Percentiles rank a stretch among this genome's conserved stretches.
Evolutionary conservation across 2,888 invertebrate species (phyloP).

Genomic region (Acronicta aceris): DNA sequence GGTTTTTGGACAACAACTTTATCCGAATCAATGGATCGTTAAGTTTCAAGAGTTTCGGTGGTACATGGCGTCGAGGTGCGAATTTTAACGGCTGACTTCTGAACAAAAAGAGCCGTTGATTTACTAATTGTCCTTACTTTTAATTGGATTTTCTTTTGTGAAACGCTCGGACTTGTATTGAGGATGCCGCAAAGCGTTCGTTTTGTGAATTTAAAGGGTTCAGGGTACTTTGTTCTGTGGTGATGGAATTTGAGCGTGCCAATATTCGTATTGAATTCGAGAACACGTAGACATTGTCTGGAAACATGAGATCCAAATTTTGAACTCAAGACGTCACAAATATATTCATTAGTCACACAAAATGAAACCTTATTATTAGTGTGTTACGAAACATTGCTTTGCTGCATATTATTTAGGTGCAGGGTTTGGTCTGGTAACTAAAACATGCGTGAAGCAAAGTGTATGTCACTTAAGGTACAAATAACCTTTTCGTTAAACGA

Average conservation of each 20-base stretch:
- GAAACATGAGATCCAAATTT: too few species aligned
- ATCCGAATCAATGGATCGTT: constrained; percentile 85
- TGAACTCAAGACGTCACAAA: too few species aligned
- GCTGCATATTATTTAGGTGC: too few species aligned
- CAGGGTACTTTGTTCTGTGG: constrained; percentile 20
- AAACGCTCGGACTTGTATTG: constrained; percentile 41
- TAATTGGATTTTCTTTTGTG: constrained; percentile 56
- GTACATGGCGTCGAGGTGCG: constrained; percentile 65
- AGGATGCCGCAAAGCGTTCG: constrained; percentile 37
- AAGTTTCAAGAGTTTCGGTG: constrained; percentile 60
- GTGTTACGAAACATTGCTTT: too few species aligned
- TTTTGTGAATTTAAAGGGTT: constrained; percentile 37
- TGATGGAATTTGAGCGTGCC: neutral
- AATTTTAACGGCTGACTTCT: constrained; percentile 64
- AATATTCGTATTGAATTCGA: neutral
- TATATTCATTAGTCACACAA: too few species aligned
- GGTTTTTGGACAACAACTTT: constrained; percentile 83
- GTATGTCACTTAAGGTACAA: too few species aligned
- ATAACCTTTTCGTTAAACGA: too few species aligned
- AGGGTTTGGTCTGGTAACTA: too few species aligned
- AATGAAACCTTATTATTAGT: too few species aligned
- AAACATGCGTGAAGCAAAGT: too few species aligned
- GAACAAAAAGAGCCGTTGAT: constrained; percentile 53
- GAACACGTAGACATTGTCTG: neutral
- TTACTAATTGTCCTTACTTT: constrained; percentile 64